Conservation (phyloP, 2,888 invertebrate genomes). For the Gibbula magus region DNA sequence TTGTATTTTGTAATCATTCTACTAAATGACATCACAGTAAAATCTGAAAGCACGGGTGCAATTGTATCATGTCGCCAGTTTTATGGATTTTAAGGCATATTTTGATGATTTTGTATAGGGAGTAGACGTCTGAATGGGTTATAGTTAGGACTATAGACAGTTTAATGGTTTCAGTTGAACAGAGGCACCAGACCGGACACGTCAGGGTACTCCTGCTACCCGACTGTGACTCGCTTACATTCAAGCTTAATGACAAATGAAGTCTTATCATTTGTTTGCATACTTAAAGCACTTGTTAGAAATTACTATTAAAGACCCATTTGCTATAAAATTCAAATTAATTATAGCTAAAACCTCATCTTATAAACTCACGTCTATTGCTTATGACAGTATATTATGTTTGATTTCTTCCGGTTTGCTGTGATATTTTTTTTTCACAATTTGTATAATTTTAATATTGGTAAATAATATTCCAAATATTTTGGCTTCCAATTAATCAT, state of each 20-base stretch:
- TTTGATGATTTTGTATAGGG: background rate
- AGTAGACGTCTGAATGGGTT: background rate
- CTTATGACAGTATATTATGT: no score
- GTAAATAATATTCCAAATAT: no score
- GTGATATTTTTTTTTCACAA: no score
- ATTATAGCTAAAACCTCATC: background rate
- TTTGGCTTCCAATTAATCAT: no score
- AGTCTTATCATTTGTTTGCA: background rate
- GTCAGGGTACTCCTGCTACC: background rate
- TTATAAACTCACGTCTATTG: no score
- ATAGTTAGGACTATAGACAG: slow-evolving; percentile 5
- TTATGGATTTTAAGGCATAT: slow-evolving; percentile 20
- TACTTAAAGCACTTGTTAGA: background rate
- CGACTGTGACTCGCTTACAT: background rate
- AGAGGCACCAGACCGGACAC: slow-evolving; percentile 3
- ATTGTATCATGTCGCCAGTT: slow-evolving; percentile 1
- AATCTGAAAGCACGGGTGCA: background rate
- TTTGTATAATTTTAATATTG: no score
- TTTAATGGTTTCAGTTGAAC: background rate
- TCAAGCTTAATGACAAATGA: background rate
- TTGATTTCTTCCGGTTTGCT: no score
- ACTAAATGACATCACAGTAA: no score
- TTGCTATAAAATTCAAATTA: background rate
- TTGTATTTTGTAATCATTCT: no score
- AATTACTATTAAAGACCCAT: background rate